A percentile compares a stretch with the other conserved stretches of the same genome.
These are phyloP conservation scores for Heliconius hermathena DNA, from an alignment of 1,140 invertebrate species.

Conservation along the genomic window DNA sequence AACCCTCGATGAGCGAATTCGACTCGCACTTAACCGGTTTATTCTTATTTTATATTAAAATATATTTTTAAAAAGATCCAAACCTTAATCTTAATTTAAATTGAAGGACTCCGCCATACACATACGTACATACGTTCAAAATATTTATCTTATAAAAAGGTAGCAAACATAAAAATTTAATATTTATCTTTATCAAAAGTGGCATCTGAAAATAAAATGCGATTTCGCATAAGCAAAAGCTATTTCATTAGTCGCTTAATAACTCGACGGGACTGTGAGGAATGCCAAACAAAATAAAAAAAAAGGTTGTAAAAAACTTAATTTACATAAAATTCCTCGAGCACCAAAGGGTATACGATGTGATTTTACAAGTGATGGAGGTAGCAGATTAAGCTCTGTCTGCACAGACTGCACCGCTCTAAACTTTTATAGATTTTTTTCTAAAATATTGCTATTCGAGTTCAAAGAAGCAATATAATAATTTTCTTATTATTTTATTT, in stretches of 20 bases:
- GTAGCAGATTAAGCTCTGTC: conserved; percentile 40
- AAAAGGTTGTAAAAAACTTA: conserved; percentile 43
- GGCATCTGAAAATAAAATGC: conserved; percentile 22
- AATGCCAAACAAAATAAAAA: conserved; percentile 47
- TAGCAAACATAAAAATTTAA: neutral
- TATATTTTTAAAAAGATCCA: neutral
- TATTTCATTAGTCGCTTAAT: conserved; percentile 44
- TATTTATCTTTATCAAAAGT: conserved; percentile 9
- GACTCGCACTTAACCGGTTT: too few species aligned
- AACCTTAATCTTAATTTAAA: neutral
- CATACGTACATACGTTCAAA: neutral
- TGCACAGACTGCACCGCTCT: conserved; percentile 5
- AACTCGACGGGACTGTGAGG: conserved; percentile 36
- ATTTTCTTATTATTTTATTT: too few species aligned
- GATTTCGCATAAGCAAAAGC: conserved; percentile 26
- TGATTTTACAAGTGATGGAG: conserved; percentile 40
- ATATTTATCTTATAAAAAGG: neutral
- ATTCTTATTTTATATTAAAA: too few species aligned
- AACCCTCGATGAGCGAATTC: too few species aligned
- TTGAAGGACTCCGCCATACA: neutral
- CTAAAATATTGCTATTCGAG: neutral
- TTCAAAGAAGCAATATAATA: neutral
- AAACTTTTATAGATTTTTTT: neutral
- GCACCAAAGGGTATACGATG: conserved; percentile 45
- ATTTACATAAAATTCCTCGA: conserved; percentile 66